phyloP scores from a whole-genome alignment of 2,888 invertebrate genomes.

The Archips xylosteana region DNA sequence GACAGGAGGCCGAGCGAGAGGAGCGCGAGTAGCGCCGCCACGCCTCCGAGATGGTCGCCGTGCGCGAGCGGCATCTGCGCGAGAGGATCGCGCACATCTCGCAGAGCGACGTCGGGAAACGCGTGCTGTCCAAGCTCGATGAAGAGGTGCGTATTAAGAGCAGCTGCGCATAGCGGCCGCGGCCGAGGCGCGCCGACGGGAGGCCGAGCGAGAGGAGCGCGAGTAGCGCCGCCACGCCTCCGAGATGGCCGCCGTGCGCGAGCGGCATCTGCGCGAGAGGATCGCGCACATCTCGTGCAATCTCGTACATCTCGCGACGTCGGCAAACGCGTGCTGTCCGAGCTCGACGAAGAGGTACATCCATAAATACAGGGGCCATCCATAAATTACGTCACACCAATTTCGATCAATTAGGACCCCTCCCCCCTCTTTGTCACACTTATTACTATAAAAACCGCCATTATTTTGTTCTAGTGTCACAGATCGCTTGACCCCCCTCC shows the following conservation, averaged over 20 bases:
- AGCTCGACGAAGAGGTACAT: conserved; percentile 94
- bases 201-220: conserved; percentile 95
- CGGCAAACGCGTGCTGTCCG: conserved; percentile 95
- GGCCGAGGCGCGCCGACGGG: conserved; percentile 94
- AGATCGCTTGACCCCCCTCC: too few species aligned
- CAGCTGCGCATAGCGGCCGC: conserved; percentile 91
- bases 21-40: conserved; percentile 95
- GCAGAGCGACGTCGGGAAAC: conserved; percentile 96
- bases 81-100: conserved; percentile 97
- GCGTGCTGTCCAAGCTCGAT: conserved; percentile 93
- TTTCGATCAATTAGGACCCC: too few species aligned
- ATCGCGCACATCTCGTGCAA: conserved; percentile 93
- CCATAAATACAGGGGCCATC: too few species aligned
- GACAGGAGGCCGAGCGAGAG: conserved; percentile 94
- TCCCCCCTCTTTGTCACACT: too few species aligned
- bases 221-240: conserved; percentile 94
- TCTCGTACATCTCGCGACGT: conserved; percentile 89
- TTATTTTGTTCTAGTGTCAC: too few species aligned
- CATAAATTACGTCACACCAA: too few species aligned
- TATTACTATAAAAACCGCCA: too few species aligned
- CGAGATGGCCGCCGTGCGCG: conserved; percentile 95
- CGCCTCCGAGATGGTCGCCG: conserved; percentile 94
- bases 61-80: conserved; percentile 93
- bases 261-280: conserved; percentile 94
- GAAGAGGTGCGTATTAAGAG: conserved; percentile 91